Evolutionary conservation across 2,113 vertebrate species (phyloP), one percentile per base, ranked within the genome.

Genomic region (Ailuropoda melanoleuca): DNA sequence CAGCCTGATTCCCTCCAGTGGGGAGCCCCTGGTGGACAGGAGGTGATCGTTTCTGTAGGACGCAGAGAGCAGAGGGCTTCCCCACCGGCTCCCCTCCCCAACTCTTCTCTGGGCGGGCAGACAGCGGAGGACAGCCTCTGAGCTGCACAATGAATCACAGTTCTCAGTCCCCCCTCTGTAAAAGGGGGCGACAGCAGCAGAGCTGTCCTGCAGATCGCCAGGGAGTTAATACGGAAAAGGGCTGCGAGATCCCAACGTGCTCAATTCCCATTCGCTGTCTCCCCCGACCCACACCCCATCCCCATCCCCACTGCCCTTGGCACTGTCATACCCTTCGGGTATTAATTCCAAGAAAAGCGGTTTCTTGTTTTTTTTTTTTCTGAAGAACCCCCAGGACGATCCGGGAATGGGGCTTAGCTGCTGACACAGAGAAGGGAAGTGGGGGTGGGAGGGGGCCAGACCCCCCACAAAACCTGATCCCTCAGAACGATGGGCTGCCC

Each of bases 331-430:
- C 39, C 85, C 23, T 91, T 50, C 23, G 19, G 24, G 92, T 39
- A 91, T 93, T 55, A 21, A 80, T 93, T 96, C 97, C 92, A 88
- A 92, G 97, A 95, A 97, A 96, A 92, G 88, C 43, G 60, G 29
- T 72, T 80, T 60, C 60, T 94, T 31, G 21, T 56, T 81, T 55
- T 85, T 56, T 56, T 81, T 55, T 85, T 56, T 90, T 81, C 96
- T 81, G 56, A 93, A 97, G 97, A 98, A 87, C 96, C 93, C 96
- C 98, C 90, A 88, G n/a, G 97, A 81, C 90, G 96, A 95, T 98
- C 95, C 70, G 37, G 97, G 97, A 98, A 95, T 21, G 64, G 81
- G 78, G 93, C 70, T 56, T 56, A 90, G 95, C 90, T 70, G 97
- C 97, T 97, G 93, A 97, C 83, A 37, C 29, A 24, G 48, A 92